A percentile compares a stretch with the other conserved stretches of the same genome.
phyloP scores from a whole-genome alignment of 1,140 invertebrate genomes.

The Tetranychus cinnabarinus region DNA sequence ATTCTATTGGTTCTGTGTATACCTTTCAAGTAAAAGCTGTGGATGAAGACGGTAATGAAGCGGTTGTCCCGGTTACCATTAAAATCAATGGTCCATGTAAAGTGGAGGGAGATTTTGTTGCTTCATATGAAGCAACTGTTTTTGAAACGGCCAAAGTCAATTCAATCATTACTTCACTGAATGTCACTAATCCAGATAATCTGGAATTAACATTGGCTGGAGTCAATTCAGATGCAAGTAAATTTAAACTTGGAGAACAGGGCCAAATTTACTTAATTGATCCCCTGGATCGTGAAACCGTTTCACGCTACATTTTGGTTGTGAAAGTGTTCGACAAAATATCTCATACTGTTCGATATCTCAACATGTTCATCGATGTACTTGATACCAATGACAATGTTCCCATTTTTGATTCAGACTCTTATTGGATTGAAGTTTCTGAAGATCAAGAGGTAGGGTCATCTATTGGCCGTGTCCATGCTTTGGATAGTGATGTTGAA shows the following conservation, averaged over 20 bases:
- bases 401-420: conserved; percentile 43
- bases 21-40: conserved; percentile 61
- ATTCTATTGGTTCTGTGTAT: not conserved
- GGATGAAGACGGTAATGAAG: conserved; percentile 62
- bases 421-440: conserved; percentile 28
- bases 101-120: not conserved
- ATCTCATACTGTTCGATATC: conserved; percentile 2
- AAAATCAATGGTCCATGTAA: not conserved
- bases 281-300: not conserved
- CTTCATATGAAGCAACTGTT: not conserved
- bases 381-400: conserved; percentile 60
- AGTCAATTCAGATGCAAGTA: not conserved
- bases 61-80: conserved; percentile 35
- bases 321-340: not conserved
- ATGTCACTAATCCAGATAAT: conserved; percentile 25
- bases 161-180: not conserved
- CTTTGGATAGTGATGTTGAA: conserved; percentile 77
- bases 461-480: conserved; percentile 76
- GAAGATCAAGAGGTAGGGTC: conserved; percentile 61
- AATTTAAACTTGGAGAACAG: not conserved
- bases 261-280: not conserved
- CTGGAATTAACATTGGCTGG: conserved; percentile 65
- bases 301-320: not conserved
- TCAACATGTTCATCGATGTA: conserved; percentile 60
- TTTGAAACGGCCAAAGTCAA: not conserved